Evolutionary conservation across 2,797 vertebrate species (phyloP).

Genomic region (Oreonectes daqikongensis): DNA sequence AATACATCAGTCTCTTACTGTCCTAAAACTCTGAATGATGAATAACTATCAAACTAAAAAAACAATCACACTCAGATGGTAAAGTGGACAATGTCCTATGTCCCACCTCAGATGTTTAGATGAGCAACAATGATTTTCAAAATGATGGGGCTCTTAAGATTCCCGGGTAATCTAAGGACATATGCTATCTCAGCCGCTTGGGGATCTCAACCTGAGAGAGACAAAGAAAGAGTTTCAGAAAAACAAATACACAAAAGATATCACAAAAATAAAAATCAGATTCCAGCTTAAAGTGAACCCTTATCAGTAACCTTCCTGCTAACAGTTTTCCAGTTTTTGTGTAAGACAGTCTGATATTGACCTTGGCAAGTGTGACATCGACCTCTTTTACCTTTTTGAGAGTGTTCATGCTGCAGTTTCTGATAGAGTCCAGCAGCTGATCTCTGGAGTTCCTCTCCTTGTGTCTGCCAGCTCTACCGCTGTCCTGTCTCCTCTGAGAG

Average conservation of each 20-base stretch:
- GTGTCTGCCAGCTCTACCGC: conserved; percentile 64
- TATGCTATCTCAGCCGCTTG: conserved; percentile 49
- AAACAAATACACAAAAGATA: background rate
- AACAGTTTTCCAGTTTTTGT: background rate
- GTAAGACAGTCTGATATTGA: background rate
- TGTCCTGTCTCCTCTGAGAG: conserved; percentile 79
- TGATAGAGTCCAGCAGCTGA: conserved; percentile 83
- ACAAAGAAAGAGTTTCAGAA: conserved; percentile 14
- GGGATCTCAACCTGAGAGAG: conserved; percentile 56
- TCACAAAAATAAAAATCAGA: too few species aligned
- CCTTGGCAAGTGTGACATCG: background rate
- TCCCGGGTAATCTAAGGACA: background rate
- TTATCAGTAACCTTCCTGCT: too few species aligned
- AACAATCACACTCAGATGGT: background rate
- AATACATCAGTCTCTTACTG: background rate
- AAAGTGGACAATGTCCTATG: background rate
- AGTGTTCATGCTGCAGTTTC: conserved; percentile 80
- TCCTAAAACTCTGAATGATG: background rate
- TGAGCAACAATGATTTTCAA: background rate
- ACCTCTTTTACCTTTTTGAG: conserved; percentile 79
- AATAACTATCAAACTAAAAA: background rate
- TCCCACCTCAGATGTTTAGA: conserved; percentile 7
- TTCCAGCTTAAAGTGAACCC: too few species aligned
- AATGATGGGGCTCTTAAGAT: background rate
- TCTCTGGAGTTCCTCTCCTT: conserved; percentile 82